A percentile compares a stretch with the other conserved stretches of the same genome.
Conservation (phyloP, 2,888 invertebrate species). For the Geophilus truncorum region DNA sequence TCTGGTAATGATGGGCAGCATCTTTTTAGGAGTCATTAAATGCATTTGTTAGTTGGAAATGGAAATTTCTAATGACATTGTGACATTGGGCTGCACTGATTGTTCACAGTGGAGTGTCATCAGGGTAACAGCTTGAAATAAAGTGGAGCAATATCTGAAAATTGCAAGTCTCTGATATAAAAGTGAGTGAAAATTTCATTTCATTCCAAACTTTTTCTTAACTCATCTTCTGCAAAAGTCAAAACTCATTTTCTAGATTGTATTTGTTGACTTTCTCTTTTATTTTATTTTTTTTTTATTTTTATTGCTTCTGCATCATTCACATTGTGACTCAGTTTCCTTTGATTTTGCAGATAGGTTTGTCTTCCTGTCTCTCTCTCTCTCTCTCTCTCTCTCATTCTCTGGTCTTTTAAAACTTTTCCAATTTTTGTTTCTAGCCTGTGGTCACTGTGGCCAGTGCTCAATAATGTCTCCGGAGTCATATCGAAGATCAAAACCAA, state of each 20-base stretch:
- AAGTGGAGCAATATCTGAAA: not conserved
- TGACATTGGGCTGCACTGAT: conserved; percentile 3
- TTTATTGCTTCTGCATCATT: not conserved
- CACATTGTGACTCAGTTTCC: not conserved
- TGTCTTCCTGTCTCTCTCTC: not conserved
- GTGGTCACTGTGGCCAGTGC: not conserved
- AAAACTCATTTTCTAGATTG: conserved; percentile 8
- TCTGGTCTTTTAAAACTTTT: not conserved
- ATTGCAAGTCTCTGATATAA: not conserved
- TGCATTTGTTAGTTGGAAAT: not conserved
- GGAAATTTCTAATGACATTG: conserved; percentile 10
- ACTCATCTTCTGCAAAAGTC: not conserved
- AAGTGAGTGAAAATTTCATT: not conserved
- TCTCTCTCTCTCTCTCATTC: not conserved
- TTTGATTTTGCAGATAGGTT: not conserved
- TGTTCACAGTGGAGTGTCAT: not conserved
- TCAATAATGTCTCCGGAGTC: not conserved
- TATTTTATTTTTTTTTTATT: not conserved
- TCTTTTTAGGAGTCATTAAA: not conserved
- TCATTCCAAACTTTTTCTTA: not conserved
- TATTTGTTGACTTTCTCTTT: not conserved
- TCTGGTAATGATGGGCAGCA: not conserved
- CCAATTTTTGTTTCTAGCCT: conserved; percentile 7
- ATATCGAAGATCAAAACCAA: not conserved
- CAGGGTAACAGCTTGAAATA: conserved; percentile 6